A percentile compares a stretch with the other conserved stretches of the same genome.
These are phyloP conservation scores for Galbula dea DNA, from an alignment of 2,113 vertebrate species.

Conservation along the genomic window DNA sequence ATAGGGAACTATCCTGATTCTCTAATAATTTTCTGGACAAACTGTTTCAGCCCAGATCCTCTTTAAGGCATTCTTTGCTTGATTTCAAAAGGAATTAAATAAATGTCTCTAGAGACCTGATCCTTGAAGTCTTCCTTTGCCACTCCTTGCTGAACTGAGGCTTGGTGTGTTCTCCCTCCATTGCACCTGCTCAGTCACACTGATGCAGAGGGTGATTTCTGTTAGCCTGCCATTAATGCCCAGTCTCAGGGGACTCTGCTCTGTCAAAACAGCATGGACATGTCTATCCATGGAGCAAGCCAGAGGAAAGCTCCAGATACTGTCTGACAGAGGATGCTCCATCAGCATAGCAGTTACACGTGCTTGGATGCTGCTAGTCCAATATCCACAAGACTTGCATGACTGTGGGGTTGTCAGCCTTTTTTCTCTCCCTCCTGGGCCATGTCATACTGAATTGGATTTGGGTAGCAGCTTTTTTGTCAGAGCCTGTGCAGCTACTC, in stretches of 20 bases:
- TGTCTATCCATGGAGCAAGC: accelerated
- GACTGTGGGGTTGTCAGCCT: neutral
- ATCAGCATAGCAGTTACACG: neutral
- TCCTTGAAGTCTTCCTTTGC: neutral
- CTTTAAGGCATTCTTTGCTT: neutral
- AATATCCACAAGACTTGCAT: neutral
- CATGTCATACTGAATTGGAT: neutral
- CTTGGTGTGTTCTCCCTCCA: neutral
- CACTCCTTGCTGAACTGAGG: neutral
- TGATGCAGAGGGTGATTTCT: neutral
- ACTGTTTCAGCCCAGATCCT: neutral
- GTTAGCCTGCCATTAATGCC: accelerated
- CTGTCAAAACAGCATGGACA: neutral
- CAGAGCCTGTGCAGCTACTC: neutral
- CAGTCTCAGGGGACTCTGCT: neutral
- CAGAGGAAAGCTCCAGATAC: neutral
- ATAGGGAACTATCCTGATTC: neutral
- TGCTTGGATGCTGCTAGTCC: neutral
- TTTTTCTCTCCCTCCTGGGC: neutral
- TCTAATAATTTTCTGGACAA: neutral
- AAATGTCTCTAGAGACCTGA: neutral
- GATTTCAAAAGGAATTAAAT: neutral
- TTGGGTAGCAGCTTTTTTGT: neutral
- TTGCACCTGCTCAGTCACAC: neutral
- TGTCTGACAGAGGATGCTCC: neutral